phyloP scores from a whole-genome alignment of 2,113 vertebrate genomes.

The Centropus bengalensis region DNA sequence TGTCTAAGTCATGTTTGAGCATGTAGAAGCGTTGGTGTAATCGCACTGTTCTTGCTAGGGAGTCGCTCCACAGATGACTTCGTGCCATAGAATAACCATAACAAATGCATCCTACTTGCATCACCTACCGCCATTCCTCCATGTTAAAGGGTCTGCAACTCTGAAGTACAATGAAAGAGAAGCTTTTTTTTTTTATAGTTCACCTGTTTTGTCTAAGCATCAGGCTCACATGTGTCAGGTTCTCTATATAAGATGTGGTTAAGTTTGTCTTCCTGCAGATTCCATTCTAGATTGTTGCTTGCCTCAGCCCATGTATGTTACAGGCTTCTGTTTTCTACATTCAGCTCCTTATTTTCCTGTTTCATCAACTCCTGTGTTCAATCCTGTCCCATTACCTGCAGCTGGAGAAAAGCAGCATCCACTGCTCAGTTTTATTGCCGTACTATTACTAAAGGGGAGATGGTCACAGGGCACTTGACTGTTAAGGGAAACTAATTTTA shows the following conservation, averaged over 20 bases:
- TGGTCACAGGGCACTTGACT: neutral
- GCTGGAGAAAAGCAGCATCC: neutral
- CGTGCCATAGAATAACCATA: neutral
- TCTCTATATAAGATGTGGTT: neutral
- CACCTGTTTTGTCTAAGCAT: neutral
- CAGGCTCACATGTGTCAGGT: accelerated
- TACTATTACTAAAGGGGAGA: neutral
- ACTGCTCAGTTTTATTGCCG: neutral
- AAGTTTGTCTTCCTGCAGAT: neutral
- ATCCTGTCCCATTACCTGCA: neutral
- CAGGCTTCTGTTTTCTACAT: neutral
- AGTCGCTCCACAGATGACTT: neutral
- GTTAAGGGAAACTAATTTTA: neutral
- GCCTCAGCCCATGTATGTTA: neutral
- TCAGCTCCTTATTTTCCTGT: neutral
- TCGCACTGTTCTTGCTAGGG: neutral
- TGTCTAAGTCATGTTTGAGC: neutral
- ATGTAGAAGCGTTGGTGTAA: neutral
- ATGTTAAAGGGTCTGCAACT: neutral
- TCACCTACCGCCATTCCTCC: neutral
- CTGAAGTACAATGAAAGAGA: neutral
- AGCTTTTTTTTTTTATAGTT: neutral
- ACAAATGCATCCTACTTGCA: neutral
- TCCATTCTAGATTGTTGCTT: neutral
- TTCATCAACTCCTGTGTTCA: neutral